These are phyloP conservation scores for Platorchestia sp. DNA, from an alignment of 1,140 invertebrate genomes.

Conservation along the genomic window DNA sequence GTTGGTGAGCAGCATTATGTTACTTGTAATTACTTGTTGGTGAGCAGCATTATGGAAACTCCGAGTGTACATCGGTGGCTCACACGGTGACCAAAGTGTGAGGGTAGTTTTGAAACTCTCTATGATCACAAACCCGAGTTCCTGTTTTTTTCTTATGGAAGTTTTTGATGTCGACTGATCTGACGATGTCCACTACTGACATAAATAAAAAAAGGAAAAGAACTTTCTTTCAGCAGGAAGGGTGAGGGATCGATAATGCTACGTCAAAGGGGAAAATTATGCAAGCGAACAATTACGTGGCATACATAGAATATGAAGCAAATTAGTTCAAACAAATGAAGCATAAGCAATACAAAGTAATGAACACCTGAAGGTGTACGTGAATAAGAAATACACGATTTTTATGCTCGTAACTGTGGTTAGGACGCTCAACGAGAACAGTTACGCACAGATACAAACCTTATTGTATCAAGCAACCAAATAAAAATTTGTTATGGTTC, in stretches of 20 bases:
- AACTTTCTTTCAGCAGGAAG: not conserved
- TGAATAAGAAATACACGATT: not conserved
- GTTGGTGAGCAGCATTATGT: too few species aligned
- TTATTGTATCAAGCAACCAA: not conserved
- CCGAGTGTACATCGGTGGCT: too few species aligned
- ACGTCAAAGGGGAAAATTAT: not conserved
- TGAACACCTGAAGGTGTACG: not conserved
- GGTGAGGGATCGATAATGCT: not conserved
- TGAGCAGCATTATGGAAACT: too few species aligned
- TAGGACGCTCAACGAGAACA: not conserved
- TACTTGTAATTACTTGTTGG: too few species aligned
- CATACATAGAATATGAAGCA: not conserved
- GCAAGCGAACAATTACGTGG: not conserved
- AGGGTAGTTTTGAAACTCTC: not conserved
- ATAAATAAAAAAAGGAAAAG: not conserved
- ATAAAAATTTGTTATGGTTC: not conserved
- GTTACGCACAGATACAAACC: not conserved
- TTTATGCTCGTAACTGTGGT: not conserved
- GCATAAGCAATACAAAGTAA: not conserved
- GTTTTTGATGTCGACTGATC: not conserved
- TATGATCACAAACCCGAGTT: too few species aligned
- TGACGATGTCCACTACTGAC: not conserved
- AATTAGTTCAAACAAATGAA: not conserved
- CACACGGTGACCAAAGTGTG: too few species aligned
- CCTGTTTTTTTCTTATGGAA: not conserved